A percentile compares a stretch with the other conserved stretches of the same genome.
Evolutionary conservation across 2,888 invertebrate genomes (phyloP).

Genomic region (Protophormia terraenovae): DNA sequence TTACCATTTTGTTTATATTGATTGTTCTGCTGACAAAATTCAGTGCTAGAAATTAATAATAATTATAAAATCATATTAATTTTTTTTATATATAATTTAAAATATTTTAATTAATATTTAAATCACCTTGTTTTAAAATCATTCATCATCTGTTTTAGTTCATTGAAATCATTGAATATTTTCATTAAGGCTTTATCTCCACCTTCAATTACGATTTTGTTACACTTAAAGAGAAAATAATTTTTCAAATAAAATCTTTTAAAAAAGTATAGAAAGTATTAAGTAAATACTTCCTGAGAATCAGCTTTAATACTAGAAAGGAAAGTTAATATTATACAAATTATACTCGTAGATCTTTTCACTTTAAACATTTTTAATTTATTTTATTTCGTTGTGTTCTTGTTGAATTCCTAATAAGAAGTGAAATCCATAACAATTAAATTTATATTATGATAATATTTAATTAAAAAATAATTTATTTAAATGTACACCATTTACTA

Average conservation of each 20-base stretch:
- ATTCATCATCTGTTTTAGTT: background rate
- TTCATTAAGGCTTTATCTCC: background rate
- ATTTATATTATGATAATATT: background rate
- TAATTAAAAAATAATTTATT: background rate
- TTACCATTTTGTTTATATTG: no score
- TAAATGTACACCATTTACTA: background rate
- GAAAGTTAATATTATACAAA: background rate
- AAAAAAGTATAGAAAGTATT: background rate
- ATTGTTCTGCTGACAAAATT: no score
- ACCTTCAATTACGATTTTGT: conserved; percentile 4
- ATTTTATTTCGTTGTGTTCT: no score
- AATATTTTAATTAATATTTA: background rate
- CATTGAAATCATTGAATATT: conserved; percentile 1
- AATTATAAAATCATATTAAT: no score
- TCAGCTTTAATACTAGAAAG: background rate
- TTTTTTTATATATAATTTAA: no score
- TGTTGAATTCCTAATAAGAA: no score
- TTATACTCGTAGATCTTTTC: background rate
- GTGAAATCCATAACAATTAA: background rate
- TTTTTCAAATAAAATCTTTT: background rate
- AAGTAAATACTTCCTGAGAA: background rate
- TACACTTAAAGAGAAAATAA: background rate
- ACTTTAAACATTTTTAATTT: background rate
- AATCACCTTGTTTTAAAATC: conserved; percentile 1
- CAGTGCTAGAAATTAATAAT: no score